Evolutionary conservation across 1,140 invertebrate genomes (phyloP).

Genomic region (Cyclargus thomasi): DNA sequence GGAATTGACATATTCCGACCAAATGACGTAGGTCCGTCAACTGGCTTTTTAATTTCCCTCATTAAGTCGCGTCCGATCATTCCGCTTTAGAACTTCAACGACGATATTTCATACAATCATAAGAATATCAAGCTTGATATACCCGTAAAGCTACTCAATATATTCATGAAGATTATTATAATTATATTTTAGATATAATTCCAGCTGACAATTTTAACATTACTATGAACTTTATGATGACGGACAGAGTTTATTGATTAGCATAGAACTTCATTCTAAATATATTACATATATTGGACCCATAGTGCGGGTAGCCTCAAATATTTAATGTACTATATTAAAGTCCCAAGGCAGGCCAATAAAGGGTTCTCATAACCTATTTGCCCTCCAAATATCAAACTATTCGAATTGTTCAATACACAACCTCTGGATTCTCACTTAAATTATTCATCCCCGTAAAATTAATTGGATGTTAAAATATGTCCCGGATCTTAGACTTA

Average conservation of each 20-base stretch:
- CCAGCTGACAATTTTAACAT: too few relatives aligned
- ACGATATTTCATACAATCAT: too few relatives aligned
- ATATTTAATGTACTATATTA: background rate
- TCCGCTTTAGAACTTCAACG: too few relatives aligned
- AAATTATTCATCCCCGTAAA: background rate
- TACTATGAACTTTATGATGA: background rate
- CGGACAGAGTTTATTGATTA: background rate
- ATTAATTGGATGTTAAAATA: constrained; percentile 4
- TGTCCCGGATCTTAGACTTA: background rate
- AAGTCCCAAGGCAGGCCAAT: background rate
- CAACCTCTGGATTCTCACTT: background rate
- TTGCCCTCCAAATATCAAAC: background rate
- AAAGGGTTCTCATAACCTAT: background rate
- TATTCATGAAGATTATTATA: too few relatives aligned
- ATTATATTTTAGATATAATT: too few relatives aligned
- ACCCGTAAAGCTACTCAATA: too few relatives aligned
- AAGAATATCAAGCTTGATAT: too few relatives aligned
- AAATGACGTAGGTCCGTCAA: too few relatives aligned
- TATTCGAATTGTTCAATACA: constrained; percentile 1
- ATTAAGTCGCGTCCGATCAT: too few relatives aligned
- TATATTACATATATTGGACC: background rate
- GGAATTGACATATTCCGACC: too few relatives aligned
- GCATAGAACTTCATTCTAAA: background rate
- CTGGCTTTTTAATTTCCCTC: too few relatives aligned
- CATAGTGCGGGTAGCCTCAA: background rate